Percentiles rank a stretch among this genome's conserved stretches.
phyloP scores from a whole-genome alignment of 2,888 invertebrate genomes.

The Oxycera nigricornis region DNA sequence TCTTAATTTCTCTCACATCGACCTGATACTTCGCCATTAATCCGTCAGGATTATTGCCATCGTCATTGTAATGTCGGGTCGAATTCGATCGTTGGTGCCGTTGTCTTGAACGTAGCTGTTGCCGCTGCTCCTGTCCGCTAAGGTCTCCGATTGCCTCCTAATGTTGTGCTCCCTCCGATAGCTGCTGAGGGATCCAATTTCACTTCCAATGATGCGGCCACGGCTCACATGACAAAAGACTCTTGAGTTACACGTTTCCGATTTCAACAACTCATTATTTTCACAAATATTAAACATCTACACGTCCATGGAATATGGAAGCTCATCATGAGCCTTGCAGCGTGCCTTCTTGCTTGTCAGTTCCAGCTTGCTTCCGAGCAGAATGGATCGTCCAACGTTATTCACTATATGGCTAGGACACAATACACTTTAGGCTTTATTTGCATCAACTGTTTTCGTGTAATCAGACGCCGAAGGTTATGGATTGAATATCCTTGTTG shows the following conservation, averaged over 20 bases:
- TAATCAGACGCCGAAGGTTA: conserved; percentile 62
- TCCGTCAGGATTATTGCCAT: conserved; percentile 29
- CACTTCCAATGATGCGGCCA: conserved; percentile 38
- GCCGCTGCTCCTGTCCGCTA: conserved; percentile 4
- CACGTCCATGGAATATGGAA: conserved; percentile 42
- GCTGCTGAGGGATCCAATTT: conserved; percentile 11
- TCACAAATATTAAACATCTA: conserved; percentile 50
- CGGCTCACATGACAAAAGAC: conserved; percentile 48
- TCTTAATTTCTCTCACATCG: neutral
- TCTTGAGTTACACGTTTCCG: conserved; percentile 40
- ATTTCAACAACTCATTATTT: conserved; percentile 44
- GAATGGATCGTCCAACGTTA: conserved; percentile 3
- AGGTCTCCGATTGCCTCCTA: conserved; percentile 9
- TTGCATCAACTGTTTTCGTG: conserved; percentile 49
- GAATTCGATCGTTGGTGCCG: conserved; percentile 7
- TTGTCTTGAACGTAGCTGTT: too few relatives aligned
- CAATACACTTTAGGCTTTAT: conserved; percentile 2
- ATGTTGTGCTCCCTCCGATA: neutral
- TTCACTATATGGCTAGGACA: neutral
- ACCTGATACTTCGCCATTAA: conserved; percentile 7
- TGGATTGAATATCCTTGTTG: conserved; percentile 58
- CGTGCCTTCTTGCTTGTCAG: neutral
- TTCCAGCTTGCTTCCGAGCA: neutral
- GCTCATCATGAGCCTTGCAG: neutral
- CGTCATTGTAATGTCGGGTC: conserved; percentile 22